Conservation (phyloP, 2,113 vertebrate species). For the Podiceps cristatus region DNA sequence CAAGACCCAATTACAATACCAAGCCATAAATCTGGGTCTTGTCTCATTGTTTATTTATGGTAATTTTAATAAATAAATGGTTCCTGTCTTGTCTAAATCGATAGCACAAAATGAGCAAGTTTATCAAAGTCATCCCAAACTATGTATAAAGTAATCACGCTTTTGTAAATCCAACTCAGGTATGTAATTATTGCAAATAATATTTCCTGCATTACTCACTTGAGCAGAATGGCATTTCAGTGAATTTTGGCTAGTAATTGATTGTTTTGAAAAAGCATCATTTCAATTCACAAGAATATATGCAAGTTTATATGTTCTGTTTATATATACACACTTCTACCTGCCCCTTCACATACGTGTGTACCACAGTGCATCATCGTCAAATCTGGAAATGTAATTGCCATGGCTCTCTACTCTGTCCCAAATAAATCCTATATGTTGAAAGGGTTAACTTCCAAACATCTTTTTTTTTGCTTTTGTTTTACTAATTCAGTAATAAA, state of each 20-base stretch:
- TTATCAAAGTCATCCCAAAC: slow-evolving; percentile 38
- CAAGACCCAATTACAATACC: neutral
- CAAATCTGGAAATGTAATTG: neutral
- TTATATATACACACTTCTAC: neutral
- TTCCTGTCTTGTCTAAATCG: slow-evolving; percentile 33
- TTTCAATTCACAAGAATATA: neutral
- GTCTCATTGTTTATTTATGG: neutral
- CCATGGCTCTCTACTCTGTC: neutral
- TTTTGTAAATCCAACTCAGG: neutral
- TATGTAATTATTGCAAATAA: neutral
- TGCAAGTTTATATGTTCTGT: neutral
- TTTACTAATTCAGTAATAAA: neutral
- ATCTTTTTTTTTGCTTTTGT: neutral
- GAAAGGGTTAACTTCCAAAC: neutral
- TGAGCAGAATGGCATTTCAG: neutral
- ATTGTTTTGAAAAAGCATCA: neutral
- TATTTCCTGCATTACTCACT: neutral
- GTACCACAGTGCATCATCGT: neutral
- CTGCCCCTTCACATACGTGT: neutral
- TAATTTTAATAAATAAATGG: slow-evolving; percentile 33
- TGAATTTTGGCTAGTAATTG: neutral
- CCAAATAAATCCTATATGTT: neutral
- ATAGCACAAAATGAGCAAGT: slow-evolving; percentile 32
- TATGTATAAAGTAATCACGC: neutral
- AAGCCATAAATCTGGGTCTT: slow-evolving; percentile 35